Conservation (phyloP, 2,113 vertebrate genomes). For the Cryptoleucopteryx plumbea region DNA sequence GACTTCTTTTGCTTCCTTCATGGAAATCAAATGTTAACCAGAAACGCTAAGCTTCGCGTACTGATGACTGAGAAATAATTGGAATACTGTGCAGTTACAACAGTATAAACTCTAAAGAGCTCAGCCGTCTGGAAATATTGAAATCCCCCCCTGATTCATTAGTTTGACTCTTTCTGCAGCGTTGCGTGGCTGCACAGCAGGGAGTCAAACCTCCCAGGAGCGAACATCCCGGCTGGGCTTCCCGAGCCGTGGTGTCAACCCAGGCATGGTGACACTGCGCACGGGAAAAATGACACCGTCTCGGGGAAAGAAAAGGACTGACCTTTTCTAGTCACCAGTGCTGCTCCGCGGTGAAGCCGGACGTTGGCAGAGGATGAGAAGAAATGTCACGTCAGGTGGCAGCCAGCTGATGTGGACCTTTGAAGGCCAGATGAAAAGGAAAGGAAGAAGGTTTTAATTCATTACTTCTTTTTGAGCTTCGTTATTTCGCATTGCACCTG, state of each 20-base stretch:
- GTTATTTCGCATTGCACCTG: not conserved
- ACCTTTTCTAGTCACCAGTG: not conserved
- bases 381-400: not conserved
- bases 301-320: not conserved
- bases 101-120: not conserved
- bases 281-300: not conserved
- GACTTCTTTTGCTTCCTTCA: not conserved
- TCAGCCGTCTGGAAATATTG: not conserved
- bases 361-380: not conserved
- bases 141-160: not conserved
- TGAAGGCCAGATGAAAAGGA: not conserved
- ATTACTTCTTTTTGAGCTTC: not conserved
- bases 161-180: not conserved
- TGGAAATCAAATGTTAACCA: not conserved
- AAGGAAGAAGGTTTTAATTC: not conserved
- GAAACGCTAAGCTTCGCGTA: not conserved
- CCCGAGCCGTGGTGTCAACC: accelerated
- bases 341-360: not conserved
- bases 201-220: not conserved
- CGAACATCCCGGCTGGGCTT: not conserved
- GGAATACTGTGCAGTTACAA: not conserved
- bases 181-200: not conserved
- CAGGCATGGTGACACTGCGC: accelerated
- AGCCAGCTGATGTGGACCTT: not conserved
- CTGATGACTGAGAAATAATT: not conserved